Conservation (phyloP, 23 tunicate species). For the Ciona savignyi region DNA sequence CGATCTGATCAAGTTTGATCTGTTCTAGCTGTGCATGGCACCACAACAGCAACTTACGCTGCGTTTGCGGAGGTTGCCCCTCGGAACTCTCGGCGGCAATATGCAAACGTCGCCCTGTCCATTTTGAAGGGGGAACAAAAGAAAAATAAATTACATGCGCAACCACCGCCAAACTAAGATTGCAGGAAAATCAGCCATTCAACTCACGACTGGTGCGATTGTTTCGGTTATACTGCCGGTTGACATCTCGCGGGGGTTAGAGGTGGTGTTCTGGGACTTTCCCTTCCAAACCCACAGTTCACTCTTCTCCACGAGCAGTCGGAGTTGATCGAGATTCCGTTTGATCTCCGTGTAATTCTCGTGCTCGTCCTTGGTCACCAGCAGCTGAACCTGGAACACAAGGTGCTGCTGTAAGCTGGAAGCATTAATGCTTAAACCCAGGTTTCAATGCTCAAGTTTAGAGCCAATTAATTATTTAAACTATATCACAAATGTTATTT, state of each 20-base stretch:
- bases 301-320: slow-evolving; percentile 86
- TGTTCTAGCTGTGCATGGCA: too few species aligned
- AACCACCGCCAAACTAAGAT: background rate
- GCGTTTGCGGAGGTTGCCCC: background rate
- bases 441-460: too few species aligned
- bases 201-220: slow-evolving; percentile 42
- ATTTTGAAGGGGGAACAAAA: too few species aligned
- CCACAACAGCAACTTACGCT: background rate
- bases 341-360: slow-evolving; percentile 93
- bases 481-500: too few species aligned
- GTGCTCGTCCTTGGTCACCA: slow-evolving; percentile 82
- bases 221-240: slow-evolving; percentile 14
- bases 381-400: slow-evolving; percentile 86
- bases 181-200: too few species aligned
- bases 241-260: slow-evolving; percentile 17
- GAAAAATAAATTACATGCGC: background rate
- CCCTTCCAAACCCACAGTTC: slow-evolving; percentile 98
- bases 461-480: too few species aligned
- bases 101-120: slow-evolving; percentile 61
- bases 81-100: slow-evolving; percentile 23
- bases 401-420: too few species aligned
- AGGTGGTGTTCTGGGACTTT: slow-evolving; percentile 19
- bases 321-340: slow-evolving; percentile 84
- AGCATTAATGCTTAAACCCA: too few species aligned
- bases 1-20: too few species aligned